Percentiles rank a stretch among this genome's conserved stretches.
phyloP scores from a whole-genome alignment of 2,888 invertebrate genomes.

The Selenia dentaria region DNA sequence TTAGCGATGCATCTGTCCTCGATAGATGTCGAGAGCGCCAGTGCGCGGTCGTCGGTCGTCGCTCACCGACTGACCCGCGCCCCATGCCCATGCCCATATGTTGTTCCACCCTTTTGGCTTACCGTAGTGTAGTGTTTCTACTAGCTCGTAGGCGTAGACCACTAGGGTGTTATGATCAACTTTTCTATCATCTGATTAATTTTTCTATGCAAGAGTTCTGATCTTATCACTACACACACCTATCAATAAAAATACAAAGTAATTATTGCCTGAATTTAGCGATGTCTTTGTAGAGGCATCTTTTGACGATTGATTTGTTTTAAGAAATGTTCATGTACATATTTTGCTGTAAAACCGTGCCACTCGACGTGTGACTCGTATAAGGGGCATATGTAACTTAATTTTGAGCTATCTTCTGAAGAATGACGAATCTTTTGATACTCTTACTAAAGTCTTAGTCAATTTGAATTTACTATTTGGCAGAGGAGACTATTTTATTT shows the following conservation, averaged over 20 bases:
- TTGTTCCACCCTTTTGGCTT: conserved; percentile 83
- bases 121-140: conserved; percentile 81
- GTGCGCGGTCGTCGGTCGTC: conserved; percentile 37
- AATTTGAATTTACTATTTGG: conserved; percentile 58
- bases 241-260: conserved; percentile 66
- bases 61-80: conserved; percentile 44
- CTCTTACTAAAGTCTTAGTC: conserved; percentile 62
- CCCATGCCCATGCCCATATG: conserved; percentile 51
- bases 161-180: conserved; percentile 82
- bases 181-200: conserved; percentile 81
- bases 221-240: conserved; percentile 80
- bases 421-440: conserved; percentile 72
- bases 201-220: conserved; percentile 82
- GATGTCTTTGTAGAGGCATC: conserved; percentile 82
- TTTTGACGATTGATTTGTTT: conserved; percentile 73
- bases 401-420: conserved; percentile 69
- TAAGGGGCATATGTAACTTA: conserved; percentile 76
- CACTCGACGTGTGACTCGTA: conserved; percentile 74
- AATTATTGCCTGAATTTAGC: conserved; percentile 78
- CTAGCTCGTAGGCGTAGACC: conserved; percentile 83
- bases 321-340: conserved; percentile 79
- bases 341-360: conserved; percentile 67
- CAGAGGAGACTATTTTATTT: conserved; percentile 67
- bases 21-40: conserved; percentile 73
- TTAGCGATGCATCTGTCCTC: conserved; percentile 85